These are phyloP conservation scores for Spodoptera littoralis DNA, from an alignment of 2,888 invertebrate species.

Conservation along the genomic window DNA sequence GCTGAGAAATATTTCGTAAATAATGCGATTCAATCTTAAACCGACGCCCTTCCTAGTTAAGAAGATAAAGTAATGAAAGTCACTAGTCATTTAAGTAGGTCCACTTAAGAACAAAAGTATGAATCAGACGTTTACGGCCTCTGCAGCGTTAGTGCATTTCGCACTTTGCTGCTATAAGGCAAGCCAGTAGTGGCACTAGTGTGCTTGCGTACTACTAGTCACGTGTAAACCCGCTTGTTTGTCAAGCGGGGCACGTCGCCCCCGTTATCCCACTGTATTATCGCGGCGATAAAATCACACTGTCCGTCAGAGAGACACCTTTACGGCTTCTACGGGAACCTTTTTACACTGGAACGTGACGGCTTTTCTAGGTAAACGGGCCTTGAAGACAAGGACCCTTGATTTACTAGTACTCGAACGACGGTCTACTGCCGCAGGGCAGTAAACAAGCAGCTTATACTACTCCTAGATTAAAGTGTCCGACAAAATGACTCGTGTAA, in stretches of 20 bases:
- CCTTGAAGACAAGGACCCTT: slow-evolving; percentile 8
- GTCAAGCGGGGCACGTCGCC: slow-evolving; percentile 43
- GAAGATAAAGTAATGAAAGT: too few species aligned
- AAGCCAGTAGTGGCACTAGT: slow-evolving; percentile 15
- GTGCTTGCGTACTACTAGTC: slow-evolving; percentile 29
- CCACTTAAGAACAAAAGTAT: too few species aligned
- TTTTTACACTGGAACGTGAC: slow-evolving; percentile 47
- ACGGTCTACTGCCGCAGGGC: neutral
- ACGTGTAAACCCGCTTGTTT: slow-evolving; percentile 38
- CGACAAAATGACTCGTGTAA: slow-evolving; percentile 27
- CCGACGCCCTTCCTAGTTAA: too few species aligned
- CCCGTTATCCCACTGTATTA: slow-evolving; percentile 47
- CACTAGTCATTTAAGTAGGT: too few species aligned
- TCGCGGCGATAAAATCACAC: slow-evolving; percentile 55
- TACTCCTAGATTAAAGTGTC: slow-evolving; percentile 10
- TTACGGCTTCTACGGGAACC: slow-evolving; percentile 39
- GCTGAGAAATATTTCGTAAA: too few species aligned
- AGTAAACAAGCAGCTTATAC: slow-evolving; percentile 5
- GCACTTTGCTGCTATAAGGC: slow-evolving; percentile 10
- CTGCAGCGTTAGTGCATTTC: slow-evolving; percentile 2
- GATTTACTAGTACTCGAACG: slow-evolving; percentile 8
- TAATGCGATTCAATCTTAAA: too few species aligned
- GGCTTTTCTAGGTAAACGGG: slow-evolving; percentile 32
- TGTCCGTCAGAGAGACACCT: slow-evolving; percentile 47
- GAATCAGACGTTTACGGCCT: too few species aligned